Conservation (phyloP, 1,140 invertebrate species). For the Ctenoplectra terminalis region DNA sequence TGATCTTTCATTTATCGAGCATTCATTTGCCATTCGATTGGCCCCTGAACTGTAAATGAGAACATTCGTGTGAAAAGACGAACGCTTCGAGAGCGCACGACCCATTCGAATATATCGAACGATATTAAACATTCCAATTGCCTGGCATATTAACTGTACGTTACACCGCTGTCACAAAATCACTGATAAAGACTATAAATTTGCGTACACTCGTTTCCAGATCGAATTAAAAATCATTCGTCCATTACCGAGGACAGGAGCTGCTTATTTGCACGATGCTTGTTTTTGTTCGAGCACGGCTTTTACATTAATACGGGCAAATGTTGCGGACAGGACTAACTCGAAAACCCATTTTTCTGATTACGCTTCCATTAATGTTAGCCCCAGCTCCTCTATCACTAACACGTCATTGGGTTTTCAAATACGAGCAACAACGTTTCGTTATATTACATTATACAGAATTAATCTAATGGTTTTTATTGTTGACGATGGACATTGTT, state of each 20-base stretch:
- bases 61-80: neutral
- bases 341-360: slow-evolving; percentile 32
- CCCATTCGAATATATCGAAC: neutral
- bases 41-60: slow-evolving; percentile 5
- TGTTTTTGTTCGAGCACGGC: neutral
- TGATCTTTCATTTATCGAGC: neutral
- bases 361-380: slow-evolving; percentile 30
- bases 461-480: slow-evolving; percentile 27
- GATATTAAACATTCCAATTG: slow-evolving; percentile 3
- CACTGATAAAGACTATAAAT: neutral
- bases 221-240: slow-evolving; percentile 16
- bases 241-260: slow-evolving; percentile 1
- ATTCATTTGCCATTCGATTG: neutral
- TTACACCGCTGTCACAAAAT: neutral
- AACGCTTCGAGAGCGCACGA: neutral
- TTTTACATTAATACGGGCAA: slow-evolving; percentile 20
- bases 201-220: neutral
- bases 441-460: slow-evolving; percentile 7
- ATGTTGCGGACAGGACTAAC: slow-evolving; percentile 8
- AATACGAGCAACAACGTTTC: neutral
- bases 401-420: neutral
- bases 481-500: neutral
- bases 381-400: neutral
- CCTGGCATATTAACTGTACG: neutral
- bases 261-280: slow-evolving; percentile 23